Base-by-base conservation (phyloP, 2,888 invertebrate genomes). In the Ornithoptera alexandrae region DNA sequence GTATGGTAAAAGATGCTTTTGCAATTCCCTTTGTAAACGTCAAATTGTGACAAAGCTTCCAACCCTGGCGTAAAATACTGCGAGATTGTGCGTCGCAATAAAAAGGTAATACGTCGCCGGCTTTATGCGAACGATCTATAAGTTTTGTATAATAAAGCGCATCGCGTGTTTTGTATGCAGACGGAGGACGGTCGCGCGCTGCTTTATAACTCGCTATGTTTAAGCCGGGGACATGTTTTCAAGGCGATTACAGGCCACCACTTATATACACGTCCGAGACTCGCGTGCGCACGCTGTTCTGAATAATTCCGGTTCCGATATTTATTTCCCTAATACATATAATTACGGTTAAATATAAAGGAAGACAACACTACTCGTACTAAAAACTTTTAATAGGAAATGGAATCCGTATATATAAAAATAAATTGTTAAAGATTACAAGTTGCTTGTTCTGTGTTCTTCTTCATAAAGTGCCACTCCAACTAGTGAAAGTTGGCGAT, bases 131-230 rank as follows among this genome's bases (percentile, higher is more conserved):
- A 72, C 72, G 63, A 70, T 68, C 65, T 68, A 50, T 68, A 69
- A 70, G 62, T 71, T 70, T 69, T 68, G 62, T 68, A 67, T 67
- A 67, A 72, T 71, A 70, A 69, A 73, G 69, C 71, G 70, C 69
- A 72, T 70, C 46, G 60, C 62, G 60, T 71, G 64, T 70, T 73
- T 69, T 73, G 71, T 74, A 73, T 73, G 72, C 73, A 70, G 72
- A 71, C 70, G 61, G 66, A 58, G 20, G 72, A 72, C 70, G 61
- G 65, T 50, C 65, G 70, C 57, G 30, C 46, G 17, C 42, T 42
- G 46, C 58, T 12, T 17, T 50, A 60, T 59, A 65, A 39, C 39
- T 65, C n/a, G 64, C 56, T 20, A 18, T 22, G 59, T 59, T 50
- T 64, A 60, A 64, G 50, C 64, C 8, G 60, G 56, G 39, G 60